These are phyloP conservation scores for Bemisia tabaci DNA, from an alignment of 1,140 invertebrate genomes.

Conservation along the genomic window DNA sequence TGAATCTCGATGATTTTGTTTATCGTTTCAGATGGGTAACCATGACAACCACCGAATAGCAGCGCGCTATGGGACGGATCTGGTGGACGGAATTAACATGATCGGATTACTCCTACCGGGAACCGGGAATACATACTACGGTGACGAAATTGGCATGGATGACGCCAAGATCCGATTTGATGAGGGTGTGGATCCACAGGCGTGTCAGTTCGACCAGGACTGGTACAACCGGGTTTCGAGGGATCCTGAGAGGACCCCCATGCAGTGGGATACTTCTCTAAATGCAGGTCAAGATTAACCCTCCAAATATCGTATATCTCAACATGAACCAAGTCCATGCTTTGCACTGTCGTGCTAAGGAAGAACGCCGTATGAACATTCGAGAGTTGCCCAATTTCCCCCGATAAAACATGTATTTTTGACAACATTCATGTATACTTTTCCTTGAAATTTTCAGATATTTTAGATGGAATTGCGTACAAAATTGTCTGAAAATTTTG, in stretches of 20 bases:
- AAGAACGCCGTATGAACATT: no score
- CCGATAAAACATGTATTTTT: no score
- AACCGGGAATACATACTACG: constrained; percentile 58
- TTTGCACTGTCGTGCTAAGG: no score
- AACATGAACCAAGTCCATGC: no score
- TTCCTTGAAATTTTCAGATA: no score
- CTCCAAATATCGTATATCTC: no score
- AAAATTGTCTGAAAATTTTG: no score
- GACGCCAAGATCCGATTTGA: constrained; percentile 40
- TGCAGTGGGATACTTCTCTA: constrained; percentile 50
- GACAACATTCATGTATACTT: no score
- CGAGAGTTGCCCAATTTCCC: no score
- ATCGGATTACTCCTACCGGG: constrained; percentile 53
- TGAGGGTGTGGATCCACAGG: constrained; percentile 35
- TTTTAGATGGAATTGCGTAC: no score
- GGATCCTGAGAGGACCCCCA: constrained; percentile 55
- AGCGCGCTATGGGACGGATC: constrained; percentile 37
- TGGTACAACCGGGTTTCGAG: constrained; percentile 30
- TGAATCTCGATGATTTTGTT: no score
- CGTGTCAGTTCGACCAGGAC: constrained; percentile 21
- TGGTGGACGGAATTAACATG: constrained; percentile 48
- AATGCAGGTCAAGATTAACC: constrained; percentile 21
- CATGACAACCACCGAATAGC: constrained; percentile 40
- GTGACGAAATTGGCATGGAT: constrained; percentile 62
- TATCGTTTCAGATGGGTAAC: no score